Percentiles rank a stretch among this genome's conserved stretches.
Conservation (phyloP, 2,888 invertebrate species). For the Erannis defoliaria region DNA sequence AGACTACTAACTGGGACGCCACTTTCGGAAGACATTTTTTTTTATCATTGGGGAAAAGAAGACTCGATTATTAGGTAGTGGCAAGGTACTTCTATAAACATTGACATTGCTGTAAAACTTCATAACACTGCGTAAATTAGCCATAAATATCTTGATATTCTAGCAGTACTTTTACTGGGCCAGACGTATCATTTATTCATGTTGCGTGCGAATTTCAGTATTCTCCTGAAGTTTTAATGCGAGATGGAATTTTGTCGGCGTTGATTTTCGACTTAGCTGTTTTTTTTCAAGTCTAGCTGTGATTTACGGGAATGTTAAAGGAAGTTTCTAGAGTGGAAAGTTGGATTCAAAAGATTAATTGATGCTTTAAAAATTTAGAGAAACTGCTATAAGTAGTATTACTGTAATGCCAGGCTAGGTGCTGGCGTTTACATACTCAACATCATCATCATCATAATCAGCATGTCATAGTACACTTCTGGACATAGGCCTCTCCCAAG, state of each 20-base stretch:
- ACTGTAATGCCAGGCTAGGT: background rate
- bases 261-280: slow-evolving; percentile 3
- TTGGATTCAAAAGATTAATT: slow-evolving; percentile 10
- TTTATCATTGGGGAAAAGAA: background rate
- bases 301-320: slow-evolving; percentile 5
- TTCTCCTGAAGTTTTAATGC: slow-evolving; percentile 16
- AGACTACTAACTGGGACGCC: too few species aligned
- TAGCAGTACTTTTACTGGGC: background rate
- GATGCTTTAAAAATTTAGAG: background rate
- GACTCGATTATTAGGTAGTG: background rate
- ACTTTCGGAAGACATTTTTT: too few species aligned
- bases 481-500: too few species aligned
- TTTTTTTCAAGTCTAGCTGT: slow-evolving; percentile 4
- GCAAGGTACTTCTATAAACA: background rate
- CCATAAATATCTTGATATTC: background rate
- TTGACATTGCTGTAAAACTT: background rate
- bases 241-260: slow-evolving; percentile 17
- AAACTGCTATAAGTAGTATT: background rate
- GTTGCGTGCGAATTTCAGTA: slow-evolving; percentile 25
- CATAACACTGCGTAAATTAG: background rate
- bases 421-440: too few species aligned
- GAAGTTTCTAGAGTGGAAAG: background rate
- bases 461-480: too few species aligned
- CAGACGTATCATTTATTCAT: slow-evolving; percentile 27
- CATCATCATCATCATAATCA: too few species aligned